A percentile compares a stretch with the other conserved stretches of the same genome.
phyloP scores from a whole-genome alignment of 2,113 vertebrate species.

The Thalassarche chlororhynchos region DNA sequence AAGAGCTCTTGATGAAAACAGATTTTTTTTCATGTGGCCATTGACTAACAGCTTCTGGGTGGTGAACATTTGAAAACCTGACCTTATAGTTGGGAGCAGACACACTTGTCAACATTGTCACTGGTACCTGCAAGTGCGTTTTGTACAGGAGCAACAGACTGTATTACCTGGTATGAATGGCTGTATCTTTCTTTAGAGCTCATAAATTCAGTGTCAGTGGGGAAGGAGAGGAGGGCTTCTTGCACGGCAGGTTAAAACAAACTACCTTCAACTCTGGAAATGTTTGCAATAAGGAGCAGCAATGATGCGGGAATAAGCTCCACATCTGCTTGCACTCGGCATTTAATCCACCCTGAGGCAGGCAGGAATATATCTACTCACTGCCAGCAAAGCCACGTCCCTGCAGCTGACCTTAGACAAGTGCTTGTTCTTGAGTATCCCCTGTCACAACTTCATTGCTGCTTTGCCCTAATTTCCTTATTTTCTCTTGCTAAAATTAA shows the following conservation, averaged over 20 bases:
- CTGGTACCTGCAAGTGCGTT: background rate
- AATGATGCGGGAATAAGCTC: background rate
- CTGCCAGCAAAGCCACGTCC: background rate
- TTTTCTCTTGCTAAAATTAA: background rate
- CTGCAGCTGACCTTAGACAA: background rate
- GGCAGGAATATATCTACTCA: background rate
- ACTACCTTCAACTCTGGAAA: background rate
- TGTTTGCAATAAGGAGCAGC: background rate
- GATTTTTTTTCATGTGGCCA: background rate
- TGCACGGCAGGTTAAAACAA: background rate
- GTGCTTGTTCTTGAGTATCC: background rate
- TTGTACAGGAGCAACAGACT: background rate
- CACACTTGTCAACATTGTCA: background rate
- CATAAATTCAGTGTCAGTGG: background rate
- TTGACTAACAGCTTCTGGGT: background rate
- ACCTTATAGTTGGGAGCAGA: background rate
- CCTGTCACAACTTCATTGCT: background rate
- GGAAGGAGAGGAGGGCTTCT: background rate
- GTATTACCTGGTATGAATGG: background rate
- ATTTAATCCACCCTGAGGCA: background rate
- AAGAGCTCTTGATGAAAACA: background rate
- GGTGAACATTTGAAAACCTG: background rate
- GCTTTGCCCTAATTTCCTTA: background rate
- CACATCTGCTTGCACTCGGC: background rate
- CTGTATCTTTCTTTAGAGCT: background rate